Conservation (phyloP, 2,113 vertebrate genomes). For the Apeltes quadracus region DNA sequence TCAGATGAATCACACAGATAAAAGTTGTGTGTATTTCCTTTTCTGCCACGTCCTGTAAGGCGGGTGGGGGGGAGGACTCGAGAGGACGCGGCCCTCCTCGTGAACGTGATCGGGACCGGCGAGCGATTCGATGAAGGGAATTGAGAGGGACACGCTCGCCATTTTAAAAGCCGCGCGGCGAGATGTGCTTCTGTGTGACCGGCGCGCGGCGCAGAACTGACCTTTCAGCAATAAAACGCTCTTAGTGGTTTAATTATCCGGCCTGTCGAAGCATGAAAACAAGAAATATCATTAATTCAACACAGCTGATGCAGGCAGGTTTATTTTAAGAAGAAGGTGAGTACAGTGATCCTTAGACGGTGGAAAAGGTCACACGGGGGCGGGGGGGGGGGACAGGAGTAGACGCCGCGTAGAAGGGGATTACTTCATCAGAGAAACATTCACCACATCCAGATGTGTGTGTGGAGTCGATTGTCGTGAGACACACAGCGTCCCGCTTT, state of each 20-base stretch:
- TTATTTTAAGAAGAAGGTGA: slow-evolving; percentile 28
- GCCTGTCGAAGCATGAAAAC: slow-evolving; percentile 41
- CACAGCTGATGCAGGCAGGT: slow-evolving; percentile 11
- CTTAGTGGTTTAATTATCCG: slow-evolving; percentile 54
- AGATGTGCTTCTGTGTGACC: slow-evolving; percentile 42
- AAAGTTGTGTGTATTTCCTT: neutral
- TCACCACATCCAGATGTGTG: too few relatives aligned
- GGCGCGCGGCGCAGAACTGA: slow-evolving; percentile 31
- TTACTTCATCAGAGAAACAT: too few relatives aligned
- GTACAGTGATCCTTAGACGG: slow-evolving; percentile 5
- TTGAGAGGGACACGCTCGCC: slow-evolving; percentile 7
- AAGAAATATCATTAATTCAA: slow-evolving; percentile 43
- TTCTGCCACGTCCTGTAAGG: neutral
- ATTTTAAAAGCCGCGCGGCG: slow-evolving; percentile 25
- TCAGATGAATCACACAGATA: slow-evolving; percentile 13
- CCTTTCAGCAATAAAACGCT: slow-evolving; percentile 51
- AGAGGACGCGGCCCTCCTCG: too few relatives aligned
- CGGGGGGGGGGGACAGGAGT: too few relatives aligned
- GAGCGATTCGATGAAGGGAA: too few relatives aligned
- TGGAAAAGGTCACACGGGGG: neutral
- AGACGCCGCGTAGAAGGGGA: too few relatives aligned
- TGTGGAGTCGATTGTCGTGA: too few relatives aligned
- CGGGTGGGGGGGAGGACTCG: neutral
- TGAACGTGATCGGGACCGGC: too few relatives aligned
- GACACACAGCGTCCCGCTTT: too few relatives aligned